A percentile compares a stretch with the other conserved stretches of the same genome.
These are phyloP conservation scores for Platypus cylindrus DNA, from an alignment of 2,888 invertebrate species.

Conservation along the genomic window DNA sequence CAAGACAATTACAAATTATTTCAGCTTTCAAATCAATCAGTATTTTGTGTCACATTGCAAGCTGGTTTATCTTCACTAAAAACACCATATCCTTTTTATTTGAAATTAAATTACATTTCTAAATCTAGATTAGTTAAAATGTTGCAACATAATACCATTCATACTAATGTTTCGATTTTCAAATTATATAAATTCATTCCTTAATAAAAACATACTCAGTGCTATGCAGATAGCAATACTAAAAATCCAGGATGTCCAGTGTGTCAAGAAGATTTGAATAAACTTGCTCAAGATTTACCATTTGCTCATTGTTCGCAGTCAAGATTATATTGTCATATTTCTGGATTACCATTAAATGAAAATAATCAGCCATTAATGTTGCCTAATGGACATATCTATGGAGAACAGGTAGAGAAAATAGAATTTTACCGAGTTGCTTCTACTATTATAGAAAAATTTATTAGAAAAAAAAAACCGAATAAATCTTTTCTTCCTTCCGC, in stretches of 20 bases:
- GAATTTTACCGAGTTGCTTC: no score
- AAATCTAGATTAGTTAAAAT: no score
- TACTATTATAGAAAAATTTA: no score
- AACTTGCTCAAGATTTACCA: slow-evolving; percentile 76
- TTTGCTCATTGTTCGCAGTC: slow-evolving; percentile 96
- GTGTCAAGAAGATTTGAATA: slow-evolving; percentile 76
- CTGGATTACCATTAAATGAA: slow-evolving; percentile 86
- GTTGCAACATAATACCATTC: no score
- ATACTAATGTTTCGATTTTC: no score
- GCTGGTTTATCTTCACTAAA: slow-evolving; percentile 92
- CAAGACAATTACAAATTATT: slow-evolving; percentile 89
- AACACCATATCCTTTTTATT: slow-evolving; percentile 62
- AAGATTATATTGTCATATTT: slow-evolving; percentile 81
- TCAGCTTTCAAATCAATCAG: slow-evolving; percentile 82
- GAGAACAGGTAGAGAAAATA: slow-evolving; percentile 72
- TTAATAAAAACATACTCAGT: slow-evolving; percentile 42
- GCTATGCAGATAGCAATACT: slow-evolving; percentile 50
- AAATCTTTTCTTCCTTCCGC: no score
- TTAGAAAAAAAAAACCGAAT: no score
- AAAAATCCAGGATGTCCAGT: slow-evolving; percentile 84
- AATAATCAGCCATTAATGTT: slow-evolving; percentile 98
- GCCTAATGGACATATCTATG: slow-evolving; percentile 96
- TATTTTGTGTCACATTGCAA: slow-evolving; percentile 83
- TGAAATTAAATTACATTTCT: not conserved
- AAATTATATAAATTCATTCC: slow-evolving; percentile 18